Evolutionary conservation across 2,888 invertebrate species (phyloP), one percentile per base, ranked within the genome.

Genomic region (Lutraria lutraria): DNA sequence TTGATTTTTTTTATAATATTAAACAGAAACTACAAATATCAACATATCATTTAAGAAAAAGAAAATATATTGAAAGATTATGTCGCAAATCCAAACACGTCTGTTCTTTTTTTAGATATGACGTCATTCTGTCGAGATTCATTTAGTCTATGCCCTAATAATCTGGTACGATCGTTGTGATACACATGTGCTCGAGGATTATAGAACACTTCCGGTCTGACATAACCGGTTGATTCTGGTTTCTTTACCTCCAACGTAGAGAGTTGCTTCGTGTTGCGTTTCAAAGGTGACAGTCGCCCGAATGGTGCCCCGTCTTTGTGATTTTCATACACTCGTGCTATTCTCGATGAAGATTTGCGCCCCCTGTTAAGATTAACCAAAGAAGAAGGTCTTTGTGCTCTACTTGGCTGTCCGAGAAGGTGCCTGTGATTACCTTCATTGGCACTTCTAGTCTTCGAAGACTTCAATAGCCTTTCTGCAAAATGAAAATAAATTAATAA

Each of bases 161-260:
- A 21, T 25, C 53, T 84, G 12, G 76, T 29, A 21, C 53, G 29
- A 19, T 53, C 43, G 19, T 84, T 52, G 31, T 52, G 52, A 16
- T 84, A 29, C 54, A 54, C 15, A 79, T 84, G 84, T 31, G 52
- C 21, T 29, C 84, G n/a, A 13, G 84, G 72, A 25, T 84, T 72
- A 31, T 84, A 84, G 72, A 84, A 84, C 15, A 54, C 53, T 56
- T 84, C 84, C 12, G 84, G 84, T 76, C 84, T 72, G 43, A 29
- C 21, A 34, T 76, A 84, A 12, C 53, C 76, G 16, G 84, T 53
- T 2, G 19, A 10, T 54, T n/a, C 19, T 1, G 84, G 54, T 29
- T 54, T 25, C 29, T 54, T 29, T 10, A 10, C 76, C 15, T 25
- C 52, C 19, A 53, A 53, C 15, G 84, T 8, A 21, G 83, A 25